Base-by-base conservation (phyloP, 2,888 invertebrate species). In the Pristionchus arcanus region DNA sequence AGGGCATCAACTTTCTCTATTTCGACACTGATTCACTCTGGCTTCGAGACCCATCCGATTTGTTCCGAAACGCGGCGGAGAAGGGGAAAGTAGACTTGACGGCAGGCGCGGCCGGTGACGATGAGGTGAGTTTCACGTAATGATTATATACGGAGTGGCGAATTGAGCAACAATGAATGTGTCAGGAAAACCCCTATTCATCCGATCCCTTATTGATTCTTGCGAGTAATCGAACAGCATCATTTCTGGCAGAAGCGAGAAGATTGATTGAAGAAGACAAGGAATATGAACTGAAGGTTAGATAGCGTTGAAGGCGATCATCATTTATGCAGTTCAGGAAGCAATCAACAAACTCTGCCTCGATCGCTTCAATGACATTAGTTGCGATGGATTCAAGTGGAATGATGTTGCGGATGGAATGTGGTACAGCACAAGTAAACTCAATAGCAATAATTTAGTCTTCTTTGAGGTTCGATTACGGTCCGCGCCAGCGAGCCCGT, bases 11-110 rank as follows among this genome's bases (percentile, higher is more conserved):
- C 21, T 93, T 92, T 68, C 92, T 94, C 13, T 88, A 94, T 3
- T 92, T 95, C 89, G 94, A 94, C 83, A 92, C 94, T 9, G 94
- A 94, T 89, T 91, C 94, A 0, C 89, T 94, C 15, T 94, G 94
- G 94, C 91, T 95, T 53, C 90, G 90, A 63, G 92, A 94, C 88
- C 94, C 94, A 0, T 81, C 91, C 5, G 55, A 87, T 15, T 81
- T 92, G 13, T 93, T 94, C 83, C 37, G 66, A 3, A 91, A 92
- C 81, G 84, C 90, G 77, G 90, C 90, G 49, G 42, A 87, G 7
- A 89, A 91, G 34, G 94, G 93, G 25, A 93, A 93, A 84, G 92
- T 91, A n/a, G 94, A 94, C 86, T 91, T 94, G 19, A 90, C 92
- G 15, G 91, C 94, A 0, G 94, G 94, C 9, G 88, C 92, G 0